Conservation (phyloP, 2,797 vertebrate genomes). For the Nasua narica region DNA sequence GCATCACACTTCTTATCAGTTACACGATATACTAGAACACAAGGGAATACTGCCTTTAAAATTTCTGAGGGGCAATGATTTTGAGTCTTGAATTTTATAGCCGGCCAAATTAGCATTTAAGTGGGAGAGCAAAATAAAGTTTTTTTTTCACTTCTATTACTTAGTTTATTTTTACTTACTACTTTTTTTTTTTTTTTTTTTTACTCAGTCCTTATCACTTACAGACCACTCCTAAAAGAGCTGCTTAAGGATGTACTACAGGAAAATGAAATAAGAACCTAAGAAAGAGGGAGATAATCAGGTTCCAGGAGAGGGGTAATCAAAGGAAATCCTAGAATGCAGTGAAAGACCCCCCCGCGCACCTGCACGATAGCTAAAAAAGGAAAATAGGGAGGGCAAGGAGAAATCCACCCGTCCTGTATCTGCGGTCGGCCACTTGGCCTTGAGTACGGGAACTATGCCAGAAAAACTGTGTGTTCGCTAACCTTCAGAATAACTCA, state of each 20-base stretch:
- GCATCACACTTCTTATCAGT: not conserved
- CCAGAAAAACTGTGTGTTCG: too few species aligned
- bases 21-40: not conserved
- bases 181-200: not conserved
- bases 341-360: too few species aligned
- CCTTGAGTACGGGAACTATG: too few species aligned
- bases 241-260: not conserved
- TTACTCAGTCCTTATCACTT: not conserved
- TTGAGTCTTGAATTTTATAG: not conserved
- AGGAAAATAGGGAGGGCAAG: too few species aligned
- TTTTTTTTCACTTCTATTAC: not conserved
- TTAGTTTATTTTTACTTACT: too few species aligned
- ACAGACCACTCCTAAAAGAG: not conserved
- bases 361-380: too few species aligned
- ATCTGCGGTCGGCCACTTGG: too few species aligned
- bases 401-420: too few species aligned
- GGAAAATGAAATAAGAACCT: not conserved
- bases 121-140: not conserved
- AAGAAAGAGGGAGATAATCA: not conserved
- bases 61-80: not conserved
- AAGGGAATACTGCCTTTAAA: not conserved
- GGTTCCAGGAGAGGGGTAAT: not conserved
- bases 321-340: not conserved
- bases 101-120: not conserved
- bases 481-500: too few species aligned